Evolutionary conservation across 2,113 vertebrate species (phyloP).

Genomic region (Pachyramphus minor): DNA sequence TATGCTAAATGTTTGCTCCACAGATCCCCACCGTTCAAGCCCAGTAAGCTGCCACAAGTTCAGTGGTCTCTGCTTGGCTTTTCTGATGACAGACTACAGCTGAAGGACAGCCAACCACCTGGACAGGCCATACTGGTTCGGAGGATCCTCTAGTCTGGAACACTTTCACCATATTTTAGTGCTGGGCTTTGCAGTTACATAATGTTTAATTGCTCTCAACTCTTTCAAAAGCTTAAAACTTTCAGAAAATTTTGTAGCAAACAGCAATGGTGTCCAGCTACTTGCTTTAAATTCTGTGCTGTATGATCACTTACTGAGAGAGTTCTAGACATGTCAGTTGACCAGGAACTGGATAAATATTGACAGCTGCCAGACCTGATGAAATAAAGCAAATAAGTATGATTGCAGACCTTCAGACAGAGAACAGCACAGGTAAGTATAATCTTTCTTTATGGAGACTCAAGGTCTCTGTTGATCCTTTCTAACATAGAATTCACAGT

Average conservation of each 20-base stretch:
- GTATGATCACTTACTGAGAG: constrained; percentile 82
- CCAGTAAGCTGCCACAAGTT: background rate
- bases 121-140: background rate
- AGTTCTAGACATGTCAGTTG: constrained; percentile 87
- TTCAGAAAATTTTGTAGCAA: background rate
- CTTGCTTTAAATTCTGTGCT: background rate
- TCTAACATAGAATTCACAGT: background rate
- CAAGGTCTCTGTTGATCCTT: background rate
- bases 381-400: constrained; percentile 34
- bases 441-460: background rate
- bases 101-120: background rate
- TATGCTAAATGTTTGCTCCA: background rate
- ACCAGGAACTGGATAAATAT: constrained; percentile 87
- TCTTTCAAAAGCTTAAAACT: background rate
- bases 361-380: constrained; percentile 85
- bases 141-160: background rate
- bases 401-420: background rate
- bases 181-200: background rate
- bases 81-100: background rate
- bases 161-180: background rate
- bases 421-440: background rate
- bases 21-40: background rate
- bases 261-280: background rate
- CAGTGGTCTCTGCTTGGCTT: background rate
- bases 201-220: background rate